These are phyloP conservation scores for Acronicta aceris DNA, from an alignment of 2,888 invertebrate genomes.

Conservation along the genomic window DNA sequence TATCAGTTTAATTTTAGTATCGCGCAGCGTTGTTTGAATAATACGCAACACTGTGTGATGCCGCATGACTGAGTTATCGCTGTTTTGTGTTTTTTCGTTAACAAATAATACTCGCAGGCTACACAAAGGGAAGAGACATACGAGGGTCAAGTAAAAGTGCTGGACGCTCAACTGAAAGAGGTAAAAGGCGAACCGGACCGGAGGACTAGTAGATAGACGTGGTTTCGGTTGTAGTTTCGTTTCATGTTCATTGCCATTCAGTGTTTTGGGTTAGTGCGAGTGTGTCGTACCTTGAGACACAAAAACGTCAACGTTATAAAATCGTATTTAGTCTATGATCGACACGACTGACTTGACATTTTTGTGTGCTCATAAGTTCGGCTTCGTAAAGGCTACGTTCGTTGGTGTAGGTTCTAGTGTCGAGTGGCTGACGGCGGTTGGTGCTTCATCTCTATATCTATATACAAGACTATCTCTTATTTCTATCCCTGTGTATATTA, in stretches of 20 bases:
- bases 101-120: conserved; percentile 92
- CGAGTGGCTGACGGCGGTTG: conserved; percentile 83
- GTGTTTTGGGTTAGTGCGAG: conserved; percentile 72
- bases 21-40: conserved; percentile 62
- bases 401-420: conserved; percentile 81
- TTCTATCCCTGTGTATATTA: conserved; percentile 77
- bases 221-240: conserved; percentile 83
- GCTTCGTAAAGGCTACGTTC: conserved; percentile 70
- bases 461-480: conserved; percentile 73
- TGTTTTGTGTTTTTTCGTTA: conserved; percentile 83
- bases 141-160: conserved; percentile 96
- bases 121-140: conserved; percentile 98
- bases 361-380: conserved; percentile 53
- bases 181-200: conserved; percentile 89
- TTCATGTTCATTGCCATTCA: conserved; percentile 80
- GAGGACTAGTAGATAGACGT: conserved; percentile 75
- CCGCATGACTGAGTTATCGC: conserved; percentile 79
- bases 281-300: conserved; percentile 49
- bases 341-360: conserved; percentile 42
- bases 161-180: conserved; percentile 97
- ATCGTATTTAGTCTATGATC: neutral
- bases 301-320: conserved; percentile 55
- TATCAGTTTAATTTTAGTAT: conserved; percentile 60
- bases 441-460: conserved; percentile 87
- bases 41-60: conserved; percentile 54